Evolutionary conservation across 1,140 invertebrate species (phyloP).

Genomic region (Drosophila kanapiae): DNA sequence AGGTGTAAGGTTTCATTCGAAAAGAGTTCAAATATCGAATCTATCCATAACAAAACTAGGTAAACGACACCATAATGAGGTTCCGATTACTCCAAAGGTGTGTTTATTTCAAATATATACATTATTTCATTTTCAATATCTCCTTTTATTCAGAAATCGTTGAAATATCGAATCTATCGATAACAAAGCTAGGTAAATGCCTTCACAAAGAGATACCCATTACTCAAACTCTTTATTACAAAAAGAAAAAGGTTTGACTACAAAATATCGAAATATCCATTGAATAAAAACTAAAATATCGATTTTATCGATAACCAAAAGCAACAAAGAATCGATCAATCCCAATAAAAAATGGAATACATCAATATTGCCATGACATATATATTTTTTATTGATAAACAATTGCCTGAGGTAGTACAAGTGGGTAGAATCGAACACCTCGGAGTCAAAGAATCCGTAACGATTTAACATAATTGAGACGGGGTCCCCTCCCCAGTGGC

Average conservation of each 20-base stretch:
- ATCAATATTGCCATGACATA: not conserved
- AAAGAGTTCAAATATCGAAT: not conserved
- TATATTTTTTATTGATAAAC: not conserved
- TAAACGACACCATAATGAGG: not conserved
- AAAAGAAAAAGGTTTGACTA: not conserved
- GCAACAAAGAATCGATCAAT: not conserved
- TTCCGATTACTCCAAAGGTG: not conserved
- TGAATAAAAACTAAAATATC: not conserved
- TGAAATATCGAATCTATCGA: not conserved
- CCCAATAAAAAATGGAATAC: not conserved
- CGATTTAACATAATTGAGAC: slow-evolving; percentile 35
- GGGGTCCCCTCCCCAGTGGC: slow-evolving; percentile 41
- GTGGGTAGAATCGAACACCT: not conserved
- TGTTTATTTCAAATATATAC: not conserved
- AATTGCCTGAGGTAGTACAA: not conserved
- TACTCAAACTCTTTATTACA: not conserved
- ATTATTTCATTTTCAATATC: not conserved
- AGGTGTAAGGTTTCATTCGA: not conserved
- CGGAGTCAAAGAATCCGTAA: slow-evolving; percentile 15
- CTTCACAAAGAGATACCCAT: not conserved
- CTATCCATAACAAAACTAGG: too few species aligned
- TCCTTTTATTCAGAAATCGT: not conserved
- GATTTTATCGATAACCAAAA: not conserved
- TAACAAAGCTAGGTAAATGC: not conserved
- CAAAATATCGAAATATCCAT: not conserved